Conservation (phyloP, 64 coral and sea anemone species). For the Actinia tenebrosa region DNA sequence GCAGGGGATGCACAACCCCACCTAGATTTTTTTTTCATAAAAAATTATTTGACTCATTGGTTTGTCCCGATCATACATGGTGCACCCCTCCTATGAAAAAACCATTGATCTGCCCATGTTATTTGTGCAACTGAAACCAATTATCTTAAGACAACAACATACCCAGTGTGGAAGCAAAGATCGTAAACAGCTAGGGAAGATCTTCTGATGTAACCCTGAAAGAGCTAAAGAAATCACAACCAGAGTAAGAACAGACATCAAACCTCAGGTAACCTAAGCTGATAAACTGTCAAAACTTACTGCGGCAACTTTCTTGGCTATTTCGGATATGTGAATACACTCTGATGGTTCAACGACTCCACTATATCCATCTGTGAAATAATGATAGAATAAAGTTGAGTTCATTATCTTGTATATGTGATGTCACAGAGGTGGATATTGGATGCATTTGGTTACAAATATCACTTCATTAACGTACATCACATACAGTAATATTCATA, state of each 20-base stretch:
- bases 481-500: too few species aligned
- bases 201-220: constrained; percentile 62
- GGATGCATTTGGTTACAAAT: too few species aligned
- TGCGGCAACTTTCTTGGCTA: constrained; percentile 71
- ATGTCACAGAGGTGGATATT: too few species aligned
- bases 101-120: too few species aligned
- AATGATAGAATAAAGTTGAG: background rate
- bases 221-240: constrained; percentile 36
- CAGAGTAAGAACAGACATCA: background rate
- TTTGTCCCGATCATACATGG: too few species aligned
- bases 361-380: constrained; percentile 78
- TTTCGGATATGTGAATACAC: constrained; percentile 86
- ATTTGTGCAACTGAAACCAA: too few species aligned
- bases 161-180: constrained; percentile 89
- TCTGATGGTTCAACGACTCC: constrained; percentile 79
- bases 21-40: too few species aligned
- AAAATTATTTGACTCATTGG: too few species aligned
- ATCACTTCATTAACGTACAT: too few species aligned
- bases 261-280: background rate
- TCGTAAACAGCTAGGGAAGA: constrained; percentile 64
- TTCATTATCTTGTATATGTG: too few species aligned
- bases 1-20: too few species aligned
- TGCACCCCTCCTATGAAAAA: too few species aligned
- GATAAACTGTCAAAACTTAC: constrained; percentile 21
- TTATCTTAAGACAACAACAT: background rate